Percentiles rank a stretch among this genome's conserved stretches.
phyloP scores from a whole-genome alignment of 2,888 invertebrate species.

The Alloplasta piceator region DNA sequence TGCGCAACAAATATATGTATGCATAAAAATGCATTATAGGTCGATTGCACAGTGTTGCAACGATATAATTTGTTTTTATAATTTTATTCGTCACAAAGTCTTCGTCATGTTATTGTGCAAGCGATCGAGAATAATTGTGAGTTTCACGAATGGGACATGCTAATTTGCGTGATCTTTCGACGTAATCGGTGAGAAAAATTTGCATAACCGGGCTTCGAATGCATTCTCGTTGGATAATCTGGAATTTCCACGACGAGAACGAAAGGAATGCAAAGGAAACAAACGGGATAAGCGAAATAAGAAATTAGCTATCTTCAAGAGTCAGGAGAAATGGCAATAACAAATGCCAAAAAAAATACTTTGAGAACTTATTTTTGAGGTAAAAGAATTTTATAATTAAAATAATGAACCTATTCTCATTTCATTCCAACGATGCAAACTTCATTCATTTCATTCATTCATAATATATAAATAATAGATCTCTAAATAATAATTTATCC shows the following conservation, averaged over 20 bases:
- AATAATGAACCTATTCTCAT: too few species aligned
- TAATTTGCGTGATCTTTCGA: not conserved
- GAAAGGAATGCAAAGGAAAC: not conserved
- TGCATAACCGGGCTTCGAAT: constrained; percentile 21
- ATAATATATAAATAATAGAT: too few species aligned
- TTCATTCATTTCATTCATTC: too few species aligned
- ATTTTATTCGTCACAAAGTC: constrained; percentile 15
- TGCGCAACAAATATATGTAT: too few species aligned
- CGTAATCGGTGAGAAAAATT: constrained; percentile 8
- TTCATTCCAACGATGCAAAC: too few species aligned
- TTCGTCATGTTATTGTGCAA: constrained; percentile 30
- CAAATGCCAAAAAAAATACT: too few species aligned
- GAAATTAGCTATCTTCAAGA: too few species aligned
- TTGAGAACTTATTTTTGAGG: too few species aligned
- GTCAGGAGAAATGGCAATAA: too few species aligned
- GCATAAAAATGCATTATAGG: not conserved
- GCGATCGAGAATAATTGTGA: constrained; percentile 26
- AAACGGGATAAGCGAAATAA: not conserved
- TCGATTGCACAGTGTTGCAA: constrained; percentile 30
- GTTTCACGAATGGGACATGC: constrained; percentile 5
- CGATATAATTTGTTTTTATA: constrained; percentile 11
- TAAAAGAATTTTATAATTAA: too few species aligned
- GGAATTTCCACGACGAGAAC: constrained; percentile 1
- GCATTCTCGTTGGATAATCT: constrained; percentile 12
- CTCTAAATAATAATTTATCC: too few species aligned